Evolutionary conservation across 2,888 invertebrate species (phyloP), one percentile per base, ranked within the genome.

Genomic region (Scelioninae gen. 2): DNA sequence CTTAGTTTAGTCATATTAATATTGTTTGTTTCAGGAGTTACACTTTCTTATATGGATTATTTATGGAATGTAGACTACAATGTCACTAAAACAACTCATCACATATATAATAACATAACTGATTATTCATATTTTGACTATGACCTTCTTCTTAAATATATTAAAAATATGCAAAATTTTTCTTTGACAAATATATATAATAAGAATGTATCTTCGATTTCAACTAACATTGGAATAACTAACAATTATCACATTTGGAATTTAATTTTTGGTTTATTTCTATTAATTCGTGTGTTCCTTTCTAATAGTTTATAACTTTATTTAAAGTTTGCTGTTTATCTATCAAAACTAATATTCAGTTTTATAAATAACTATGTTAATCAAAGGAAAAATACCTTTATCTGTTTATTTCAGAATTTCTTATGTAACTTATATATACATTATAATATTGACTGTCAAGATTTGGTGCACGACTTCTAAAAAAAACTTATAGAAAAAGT

Each of bases 21-120:
- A 83, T 78, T 84, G 83, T 85, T 84, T 86, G 85, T 86, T 86
- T 83, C 86, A 86, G 86, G 85, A 79, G 78, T 83, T 82, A 80
- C 81, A 79, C 82, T 83, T 82, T 80, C 82, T 80, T 82, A 82
- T 81, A 80, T 78, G 83, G 83, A 85, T 76, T 82, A 81, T 78
- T 81, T 84, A 76, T 81, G 81, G 78, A 82, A 83, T 80, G 79
- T 82, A 80, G 78, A 78, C 63, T 76, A 83, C 67, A 81, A 76
- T 78, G 78, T 83, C 78, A 81, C 81, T 77, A 80, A 83, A 78
- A 83, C 80, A 75, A 81, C 81, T 77, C 79, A 78, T 81, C 78
- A 76, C 79, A 78, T 82, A 79, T 79, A 81, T 80, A 79, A 81
- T 74, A 77, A 82, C 69, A 71, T 81, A 75, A 76, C 74, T 73